Evolutionary conservation across 2,113 vertebrate genomes (phyloP), one percentile per base, ranked within the genome.

Genomic region (Bubo bubo): DNA sequence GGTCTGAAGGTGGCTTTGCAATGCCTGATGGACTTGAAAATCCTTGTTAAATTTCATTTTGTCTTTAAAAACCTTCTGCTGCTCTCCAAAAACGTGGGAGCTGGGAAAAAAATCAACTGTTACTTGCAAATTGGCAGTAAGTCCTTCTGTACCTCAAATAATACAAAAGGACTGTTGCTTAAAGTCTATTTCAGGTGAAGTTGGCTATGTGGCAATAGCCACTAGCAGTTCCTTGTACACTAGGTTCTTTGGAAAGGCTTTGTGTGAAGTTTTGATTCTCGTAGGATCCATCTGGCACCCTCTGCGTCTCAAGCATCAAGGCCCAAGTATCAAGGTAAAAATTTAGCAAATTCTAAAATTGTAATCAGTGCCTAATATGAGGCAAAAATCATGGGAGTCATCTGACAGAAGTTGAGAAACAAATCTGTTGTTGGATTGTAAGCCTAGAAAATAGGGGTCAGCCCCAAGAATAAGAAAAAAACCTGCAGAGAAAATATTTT

Each of bases 221-320:
- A 4, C 30, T 26, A 43, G 14, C 23, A 53, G 13, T 79, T 66
- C 30, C 39, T 71, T 30, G 12, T 45, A 6, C 3, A 0, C n/a
- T 6, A 4, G 8, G 10, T 62, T 53, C 63, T 66, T n/a, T 0
- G 0, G 68, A 35, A 64, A 4, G 67, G 34, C 45, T 80, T 83
- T 63, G 10, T 62, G 16, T 7, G 23, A 13, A 17, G 59, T 11
- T 23, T 49, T 20, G 28, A 4, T 64, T n/a, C n/a, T 60, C 1
- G 0, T 2, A 8, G 68, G 39, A 64, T 21, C 49, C 1, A 0
- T 18, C 39, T 32, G 41, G 30, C 34, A 60, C 6, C 16, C 39
- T 56, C 23, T 39, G 58, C 4, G 1, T 73, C 21, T 75, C 35
- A 13, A 60, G 56, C 19, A 24, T 34, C 32, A 12, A 50, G n/a